Base-by-base conservation (phyloP, 30 jellyfish, hydroid and myxozoan species). In the Hydractinia symbiolongicarpus region DNA sequence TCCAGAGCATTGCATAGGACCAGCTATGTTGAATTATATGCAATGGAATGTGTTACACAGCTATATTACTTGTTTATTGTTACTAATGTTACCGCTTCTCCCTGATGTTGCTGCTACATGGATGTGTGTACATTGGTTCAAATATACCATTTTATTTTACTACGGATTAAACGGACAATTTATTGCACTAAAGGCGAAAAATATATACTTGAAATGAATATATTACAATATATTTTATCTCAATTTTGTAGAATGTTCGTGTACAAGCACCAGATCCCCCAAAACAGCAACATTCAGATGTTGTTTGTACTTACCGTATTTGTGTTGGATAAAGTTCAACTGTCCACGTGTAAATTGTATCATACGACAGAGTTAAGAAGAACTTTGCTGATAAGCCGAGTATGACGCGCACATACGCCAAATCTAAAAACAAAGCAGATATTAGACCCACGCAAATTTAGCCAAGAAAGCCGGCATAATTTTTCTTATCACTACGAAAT, bases 341-440 rank as follows among this genome's bases (percentile, higher is more conserved):
- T 6, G 96, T 82, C 98, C 98, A 93, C 9, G 96, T 93, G 85
- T 87, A 93, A 13, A 93, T 93, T 44, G 93, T 81, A 69, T 86
- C 95, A 64, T 82, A 93, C 5, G 95, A 74, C 3, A 82, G 78
- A 0, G 96, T 76, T n/a, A 93, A 86, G 21, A 89, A 87, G 75
- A 88, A 88, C 54, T 93, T 93, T 20, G 96, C 98, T 49, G 80
- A 50, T 90, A 93, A 53, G 5, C 98, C 98, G 66, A 88, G 66
- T n/a, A 78, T 67, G 49, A 93, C 81, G 50, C 98, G 86, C 40
- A 84, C 10, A 10, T 58, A 74, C 5, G 73, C 84, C 72, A 86
- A 17, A 56, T 53, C 90, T 83, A 5, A 17, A 55, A 53, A 56
- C n/a, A 64, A 61, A 52, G 15, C 69, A 58, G 19, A 58, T 58